Percentiles rank a stretch among this genome's conserved stretches.
phyloP scores from a whole-genome alignment of 1,140 invertebrate genomes.

The Caenorhabditis inopinata region DNA sequence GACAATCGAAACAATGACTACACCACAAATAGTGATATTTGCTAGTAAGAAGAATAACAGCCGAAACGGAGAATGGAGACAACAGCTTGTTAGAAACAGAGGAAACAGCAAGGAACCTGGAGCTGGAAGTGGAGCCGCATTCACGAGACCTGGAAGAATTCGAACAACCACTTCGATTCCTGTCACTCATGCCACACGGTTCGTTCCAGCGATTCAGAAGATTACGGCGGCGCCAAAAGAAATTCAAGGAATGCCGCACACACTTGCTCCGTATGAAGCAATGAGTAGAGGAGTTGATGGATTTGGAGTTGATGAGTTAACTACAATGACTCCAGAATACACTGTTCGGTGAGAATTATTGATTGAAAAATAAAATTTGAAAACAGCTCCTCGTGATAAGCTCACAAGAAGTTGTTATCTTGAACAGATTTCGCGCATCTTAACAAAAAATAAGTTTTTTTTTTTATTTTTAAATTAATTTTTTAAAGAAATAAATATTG shows the following conservation, averaged over 20 bases:
- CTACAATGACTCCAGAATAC: constrained; percentile 30
- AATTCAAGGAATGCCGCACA: constrained; percentile 12
- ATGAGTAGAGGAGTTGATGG: neutral
- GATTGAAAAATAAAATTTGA: too few species aligned
- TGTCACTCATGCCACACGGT: neutral
- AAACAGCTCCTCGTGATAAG: neutral
- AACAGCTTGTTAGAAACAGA: neutral
- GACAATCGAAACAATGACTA: neutral
- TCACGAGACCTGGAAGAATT: neutral
- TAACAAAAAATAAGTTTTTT: too few species aligned
- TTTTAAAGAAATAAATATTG: too few species aligned
- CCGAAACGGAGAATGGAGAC: neutral
- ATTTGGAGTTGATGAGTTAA: neutral
- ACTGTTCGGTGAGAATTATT: constrained; percentile 25
- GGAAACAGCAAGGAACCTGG: neutral
- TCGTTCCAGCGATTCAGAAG: constrained; percentile 15
- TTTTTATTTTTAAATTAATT: too few species aligned
- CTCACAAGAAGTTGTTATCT: too few species aligned
- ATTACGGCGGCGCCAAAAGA: constrained; percentile 14
- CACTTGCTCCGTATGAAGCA: constrained; percentile 43
- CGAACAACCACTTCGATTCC: neutral
- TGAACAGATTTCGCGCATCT: too few species aligned
- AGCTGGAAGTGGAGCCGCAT: neutral
- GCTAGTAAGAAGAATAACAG: constrained; percentile 16
- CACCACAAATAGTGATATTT: neutral